Evolutionary conservation across 2,113 vertebrate species (phyloP), one percentile per base, ranked within the genome.

Genomic region (Ariopsis seemanni): DNA sequence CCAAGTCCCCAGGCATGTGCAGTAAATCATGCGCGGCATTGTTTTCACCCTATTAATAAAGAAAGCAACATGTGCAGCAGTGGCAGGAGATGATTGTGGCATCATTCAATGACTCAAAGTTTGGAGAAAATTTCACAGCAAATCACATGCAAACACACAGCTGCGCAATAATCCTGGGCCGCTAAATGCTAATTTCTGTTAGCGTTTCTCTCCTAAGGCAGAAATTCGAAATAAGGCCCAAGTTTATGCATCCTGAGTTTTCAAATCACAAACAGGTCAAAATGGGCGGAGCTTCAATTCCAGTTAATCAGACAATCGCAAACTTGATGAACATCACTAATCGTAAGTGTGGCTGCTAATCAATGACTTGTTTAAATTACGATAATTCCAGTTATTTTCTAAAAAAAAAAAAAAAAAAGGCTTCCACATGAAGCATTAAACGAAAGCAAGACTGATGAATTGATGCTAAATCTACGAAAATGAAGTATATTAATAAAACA

Each of bases 41-140:
- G 83, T 86, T 90, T 83, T 87, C 81, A 27, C 10, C n/a, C 42
- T 69, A 80, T 89, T 80, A 67, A 85, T 79, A 82, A 72, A 60
- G 79, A 69, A 60, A n/a, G 79, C 58, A 22, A 79, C 78, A 15
- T 53, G 11, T 14, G 25, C 52, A 2, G n/a, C 71, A 22, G 52
- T 53, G 25, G 60, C 84, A 58, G 62, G n/a, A 8, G 30, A 87
- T 60, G 53, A 87, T 34, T 81, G 53, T 11, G n/a, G 30, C 52
- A 74, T 82, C 55, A 55, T 82, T 89, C 82, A 85, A 71, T 52
- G 81, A n/a, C n/a, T 81, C 79, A 81, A 22, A 34, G 22, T 30
- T 81, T 25, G 18, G 48, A 25, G 14, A 20, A 27, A 10, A 77
- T 77, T 72, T 85, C 42, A 27, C n/a, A 27, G 86, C 82, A 75